Conservation (phyloP, 2,888 invertebrate species). For the Chymomyza caudatula region DNA sequence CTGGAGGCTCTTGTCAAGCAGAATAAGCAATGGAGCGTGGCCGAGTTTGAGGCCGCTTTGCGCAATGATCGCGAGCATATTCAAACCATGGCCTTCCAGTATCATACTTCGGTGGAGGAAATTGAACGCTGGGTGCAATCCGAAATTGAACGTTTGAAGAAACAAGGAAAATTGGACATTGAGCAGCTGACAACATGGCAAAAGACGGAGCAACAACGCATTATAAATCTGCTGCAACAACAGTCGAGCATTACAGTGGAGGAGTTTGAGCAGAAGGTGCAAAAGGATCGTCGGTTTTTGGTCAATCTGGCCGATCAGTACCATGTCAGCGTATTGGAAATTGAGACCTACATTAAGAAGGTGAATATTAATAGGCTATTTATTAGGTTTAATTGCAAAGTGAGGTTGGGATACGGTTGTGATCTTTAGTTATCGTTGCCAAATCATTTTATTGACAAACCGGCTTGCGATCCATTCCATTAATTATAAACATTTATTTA, state of each 20-base stretch:
- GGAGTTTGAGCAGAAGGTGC: conserved; percentile 71
- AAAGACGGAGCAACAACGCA: conserved; percentile 69
- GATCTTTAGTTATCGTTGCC: neutral
- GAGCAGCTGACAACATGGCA: conserved; percentile 75
- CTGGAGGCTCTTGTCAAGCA: conserved; percentile 64
- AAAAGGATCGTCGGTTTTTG: conserved; percentile 68
- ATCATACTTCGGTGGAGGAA: conserved; percentile 75
- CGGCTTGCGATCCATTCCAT: no score
- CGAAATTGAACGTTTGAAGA: conserved; percentile 68
- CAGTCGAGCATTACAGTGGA: conserved; percentile 72
- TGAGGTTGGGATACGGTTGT: no score
- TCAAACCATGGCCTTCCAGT: conserved; percentile 74
- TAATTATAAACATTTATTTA: no score
- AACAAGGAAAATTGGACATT: conserved; percentile 71
- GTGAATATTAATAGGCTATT: neutral
- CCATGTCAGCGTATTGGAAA: conserved; percentile 71
- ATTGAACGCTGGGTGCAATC: conserved; percentile 76
- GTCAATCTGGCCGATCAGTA: conserved; percentile 70
- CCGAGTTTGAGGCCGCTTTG: conserved; percentile 68
- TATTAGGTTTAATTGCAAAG: no score
- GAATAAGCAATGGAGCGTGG: conserved; percentile 72
- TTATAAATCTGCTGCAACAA: conserved; percentile 64
- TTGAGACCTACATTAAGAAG: conserved; percentile 73
- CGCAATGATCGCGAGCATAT: conserved; percentile 73
- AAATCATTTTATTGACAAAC: no score